Percentiles rank a stretch among this genome's conserved stretches.
These are phyloP conservation scores for Palythoa heliodiscus DNA, from an alignment of 92 coral and sea anemone species.

Conservation along the genomic window DNA sequence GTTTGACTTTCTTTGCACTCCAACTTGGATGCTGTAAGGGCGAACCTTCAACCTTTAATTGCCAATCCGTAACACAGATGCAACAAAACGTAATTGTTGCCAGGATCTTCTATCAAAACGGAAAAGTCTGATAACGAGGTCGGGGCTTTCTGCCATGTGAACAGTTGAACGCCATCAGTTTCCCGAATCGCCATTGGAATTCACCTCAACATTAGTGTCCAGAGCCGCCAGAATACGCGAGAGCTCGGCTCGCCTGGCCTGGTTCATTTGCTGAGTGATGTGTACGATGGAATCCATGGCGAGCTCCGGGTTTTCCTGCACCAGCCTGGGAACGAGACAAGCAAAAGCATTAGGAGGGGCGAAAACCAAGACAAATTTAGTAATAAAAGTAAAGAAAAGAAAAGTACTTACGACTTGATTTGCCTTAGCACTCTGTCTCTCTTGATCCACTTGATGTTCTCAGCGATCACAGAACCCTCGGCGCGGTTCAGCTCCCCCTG, in stretches of 20 bases:
- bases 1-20: too few relatives aligned
- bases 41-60: not conserved
- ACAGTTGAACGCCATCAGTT: constrained; percentile 1
- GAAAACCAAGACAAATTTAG: not conserved
- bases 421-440: constrained; percentile 92
- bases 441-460: constrained; percentile 94
- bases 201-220: constrained; percentile 70
- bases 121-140: not conserved
- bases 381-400: not conserved
- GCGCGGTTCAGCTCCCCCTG: constrained; percentile 79
- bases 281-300: constrained; percentile 99
- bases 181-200: constrained; percentile 70
- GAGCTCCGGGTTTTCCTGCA: constrained; percentile 95
- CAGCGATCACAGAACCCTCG: constrained; percentile 92
- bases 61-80: not conserved
- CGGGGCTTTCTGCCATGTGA: not conserved
- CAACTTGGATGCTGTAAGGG: not conserved
- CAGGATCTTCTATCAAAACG: not conserved
- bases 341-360: not conserved
- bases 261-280: constrained; percentile 96
- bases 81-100: not conserved
- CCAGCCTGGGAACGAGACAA: constrained; percentile 64
- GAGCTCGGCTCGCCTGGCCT: constrained; percentile 84
- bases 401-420: constrained; percentile 87
- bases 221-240: constrained; percentile 88